Percentiles rank a stretch among this genome's conserved stretches.
Evolutionary conservation across 2,888 invertebrate genomes (phyloP).

Genomic region (Coenonympha arcania): DNA sequence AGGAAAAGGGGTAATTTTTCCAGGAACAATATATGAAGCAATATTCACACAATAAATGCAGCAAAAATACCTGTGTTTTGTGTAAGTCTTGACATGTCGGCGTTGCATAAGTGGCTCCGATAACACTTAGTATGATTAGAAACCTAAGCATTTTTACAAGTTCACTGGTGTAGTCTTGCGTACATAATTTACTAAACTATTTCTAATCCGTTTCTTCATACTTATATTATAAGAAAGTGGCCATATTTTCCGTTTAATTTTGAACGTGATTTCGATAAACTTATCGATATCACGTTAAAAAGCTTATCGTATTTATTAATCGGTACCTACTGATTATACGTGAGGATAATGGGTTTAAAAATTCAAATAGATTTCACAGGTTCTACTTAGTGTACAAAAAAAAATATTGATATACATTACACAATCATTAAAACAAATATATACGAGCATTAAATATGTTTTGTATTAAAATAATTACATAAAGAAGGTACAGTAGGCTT

Average conservation of each 20-base stretch:
- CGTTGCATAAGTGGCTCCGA: slow-evolving; percentile 44
- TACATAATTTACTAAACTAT: slow-evolving; percentile 21
- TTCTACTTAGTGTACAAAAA: no score
- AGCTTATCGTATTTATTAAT: no score
- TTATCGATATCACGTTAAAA: no score
- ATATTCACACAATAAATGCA: background rate
- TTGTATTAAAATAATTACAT: no score
- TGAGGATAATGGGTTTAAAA: slow-evolving; percentile 1
- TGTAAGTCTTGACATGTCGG: slow-evolving; percentile 42
- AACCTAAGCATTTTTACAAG: slow-evolving; percentile 39
- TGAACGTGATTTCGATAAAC: slow-evolving; percentile 28
- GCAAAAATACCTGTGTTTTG: slow-evolving; percentile 52
- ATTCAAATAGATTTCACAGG: background rate
- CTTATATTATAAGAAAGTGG: slow-evolving; percentile 28
- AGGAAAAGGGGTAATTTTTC: no score
- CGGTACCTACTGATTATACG: slow-evolving; percentile 17
- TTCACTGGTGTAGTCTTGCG: slow-evolving; percentile 1
- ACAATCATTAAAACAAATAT: no score
- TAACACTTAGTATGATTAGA: slow-evolving; percentile 38
- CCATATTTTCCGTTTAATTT: slow-evolving; percentile 17
- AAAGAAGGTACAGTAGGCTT: no score
- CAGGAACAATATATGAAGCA: background rate
- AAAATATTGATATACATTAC: no score
- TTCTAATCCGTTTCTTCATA: slow-evolving; percentile 1
- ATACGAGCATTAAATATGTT: no score